These are phyloP conservation scores for Spea multiplicata DNA, from an alignment of 2,113 vertebrate genomes.

Conservation along the genomic window DNA sequence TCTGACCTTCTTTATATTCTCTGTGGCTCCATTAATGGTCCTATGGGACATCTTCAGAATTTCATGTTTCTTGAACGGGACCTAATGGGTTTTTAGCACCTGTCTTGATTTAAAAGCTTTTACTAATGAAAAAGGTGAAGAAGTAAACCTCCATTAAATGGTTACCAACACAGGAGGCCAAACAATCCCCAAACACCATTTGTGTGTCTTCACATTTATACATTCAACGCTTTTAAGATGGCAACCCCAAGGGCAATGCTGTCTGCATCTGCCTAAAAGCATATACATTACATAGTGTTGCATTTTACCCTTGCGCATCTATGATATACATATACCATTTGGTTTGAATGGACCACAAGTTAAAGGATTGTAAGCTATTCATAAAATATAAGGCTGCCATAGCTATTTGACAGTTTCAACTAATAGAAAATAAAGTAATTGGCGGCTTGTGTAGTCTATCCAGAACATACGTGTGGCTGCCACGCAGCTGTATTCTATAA, in stretches of 20 bases:
- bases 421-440: no score
- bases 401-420: no score
- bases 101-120: constrained; percentile 47
- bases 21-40: constrained; percentile 36
- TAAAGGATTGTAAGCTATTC: background rate
- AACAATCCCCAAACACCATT: constrained; percentile 37
- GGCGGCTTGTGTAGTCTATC: no score
- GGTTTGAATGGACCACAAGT: background rate
- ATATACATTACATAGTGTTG: constrained; percentile 3
- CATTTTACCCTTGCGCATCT: background rate
- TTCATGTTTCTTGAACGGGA: constrained; percentile 47
- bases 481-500: no score
- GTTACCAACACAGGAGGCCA: constrained; percentile 28
- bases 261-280: constrained; percentile 6
- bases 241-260: constrained; percentile 16
- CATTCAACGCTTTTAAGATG: constrained; percentile 37
- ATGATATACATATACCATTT: background rate
- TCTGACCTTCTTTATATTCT: constrained; percentile 42
- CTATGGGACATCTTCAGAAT: constrained; percentile 24
- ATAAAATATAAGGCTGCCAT: no score
- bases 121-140: constrained; percentile 41
- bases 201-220: constrained; percentile 33
- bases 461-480: no score
- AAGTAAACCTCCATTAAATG: constrained; percentile 36
- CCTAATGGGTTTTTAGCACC: constrained; percentile 49